Percentiles rank a stretch among this genome's conserved stretches.
These are phyloP conservation scores for Epinotia ramella DNA, from an alignment of 2,888 invertebrate genomes.

Conservation along the genomic window DNA sequence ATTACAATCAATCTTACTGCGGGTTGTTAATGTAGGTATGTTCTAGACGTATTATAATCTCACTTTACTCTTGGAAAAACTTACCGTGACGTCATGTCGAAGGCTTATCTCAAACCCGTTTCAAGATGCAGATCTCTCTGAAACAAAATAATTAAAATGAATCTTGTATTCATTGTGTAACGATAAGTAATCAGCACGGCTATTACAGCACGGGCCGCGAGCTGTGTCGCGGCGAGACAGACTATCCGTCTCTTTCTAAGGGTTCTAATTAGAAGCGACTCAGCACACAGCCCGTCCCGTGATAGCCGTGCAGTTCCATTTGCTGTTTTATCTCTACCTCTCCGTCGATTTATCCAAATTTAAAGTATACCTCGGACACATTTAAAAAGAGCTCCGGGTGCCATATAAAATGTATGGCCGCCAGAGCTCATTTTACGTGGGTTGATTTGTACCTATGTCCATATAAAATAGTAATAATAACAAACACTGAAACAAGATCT, in stretches of 20 bases:
- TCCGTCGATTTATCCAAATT: neutral
- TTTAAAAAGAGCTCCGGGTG: too few species aligned
- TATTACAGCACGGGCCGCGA: too few species aligned
- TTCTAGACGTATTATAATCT: neutral
- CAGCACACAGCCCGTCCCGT: too few species aligned
- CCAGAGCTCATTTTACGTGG: too few species aligned
- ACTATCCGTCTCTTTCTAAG: too few species aligned
- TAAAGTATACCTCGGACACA: too few species aligned
- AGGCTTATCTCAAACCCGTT: conserved; percentile 50
- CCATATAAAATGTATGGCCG: too few species aligned
- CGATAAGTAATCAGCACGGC: neutral
- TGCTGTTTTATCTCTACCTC: neutral
- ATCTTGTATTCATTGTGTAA: neutral
- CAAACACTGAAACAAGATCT: neutral
- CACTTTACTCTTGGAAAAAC: conserved; percentile 47
- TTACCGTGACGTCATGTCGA: conserved; percentile 74
- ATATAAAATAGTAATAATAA: neutral
- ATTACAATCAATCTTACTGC: conserved; percentile 3
- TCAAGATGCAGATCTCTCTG: conserved; percentile 59
- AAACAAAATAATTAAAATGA: conserved; percentile 56
- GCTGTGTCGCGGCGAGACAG: too few species aligned
- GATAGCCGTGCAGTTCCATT: neutral
- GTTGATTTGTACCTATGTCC: neutral
- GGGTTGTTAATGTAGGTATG: neutral
- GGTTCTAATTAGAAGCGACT: too few species aligned